phyloP scores from a whole-genome alignment of 2,113 vertebrate species.

The Indicator maculatus region DNA sequence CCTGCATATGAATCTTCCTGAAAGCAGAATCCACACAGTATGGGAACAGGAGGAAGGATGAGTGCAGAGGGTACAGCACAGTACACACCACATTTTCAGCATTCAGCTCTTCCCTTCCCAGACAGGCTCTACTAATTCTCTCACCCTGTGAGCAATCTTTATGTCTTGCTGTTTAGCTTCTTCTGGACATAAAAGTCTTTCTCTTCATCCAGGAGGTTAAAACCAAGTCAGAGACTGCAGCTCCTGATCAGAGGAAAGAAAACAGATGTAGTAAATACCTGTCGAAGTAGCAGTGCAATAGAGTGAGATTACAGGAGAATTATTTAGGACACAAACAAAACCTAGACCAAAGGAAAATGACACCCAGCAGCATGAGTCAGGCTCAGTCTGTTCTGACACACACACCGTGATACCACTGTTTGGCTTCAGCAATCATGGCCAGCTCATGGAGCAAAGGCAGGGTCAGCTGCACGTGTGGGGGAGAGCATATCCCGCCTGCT shows the following conservation, averaged over 20 bases:
- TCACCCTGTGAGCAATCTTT: slow-evolving; percentile 8
- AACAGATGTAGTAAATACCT: not conserved
- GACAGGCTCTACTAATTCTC: not conserved
- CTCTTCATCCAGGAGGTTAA: not conserved
- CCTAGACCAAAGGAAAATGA: not conserved
- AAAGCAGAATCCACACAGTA: not conserved
- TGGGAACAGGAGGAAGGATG: not conserved
- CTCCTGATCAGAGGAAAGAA: slow-evolving; percentile 7
- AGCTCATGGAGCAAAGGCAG: not conserved
- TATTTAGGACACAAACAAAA: not conserved
- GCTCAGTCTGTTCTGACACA: not conserved
- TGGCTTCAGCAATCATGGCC: not conserved
- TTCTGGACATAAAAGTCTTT: not conserved
- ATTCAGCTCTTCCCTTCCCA: not conserved
- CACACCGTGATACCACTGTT: not conserved
- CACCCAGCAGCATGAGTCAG: not conserved
- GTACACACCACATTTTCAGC: not conserved
- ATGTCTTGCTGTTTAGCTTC: not conserved
- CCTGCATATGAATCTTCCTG: not conserved
- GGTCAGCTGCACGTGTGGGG: not conserved
- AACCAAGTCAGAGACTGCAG: not conserved
- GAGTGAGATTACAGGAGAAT: not conserved
- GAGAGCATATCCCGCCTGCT: not conserved
- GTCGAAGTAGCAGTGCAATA: not conserved
- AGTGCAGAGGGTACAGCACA: not conserved